Percentiles rank a stretch among this genome's conserved stretches.
phyloP scores from a whole-genome alignment of 1,140 invertebrate species.

The Drosophila tani region DNA sequence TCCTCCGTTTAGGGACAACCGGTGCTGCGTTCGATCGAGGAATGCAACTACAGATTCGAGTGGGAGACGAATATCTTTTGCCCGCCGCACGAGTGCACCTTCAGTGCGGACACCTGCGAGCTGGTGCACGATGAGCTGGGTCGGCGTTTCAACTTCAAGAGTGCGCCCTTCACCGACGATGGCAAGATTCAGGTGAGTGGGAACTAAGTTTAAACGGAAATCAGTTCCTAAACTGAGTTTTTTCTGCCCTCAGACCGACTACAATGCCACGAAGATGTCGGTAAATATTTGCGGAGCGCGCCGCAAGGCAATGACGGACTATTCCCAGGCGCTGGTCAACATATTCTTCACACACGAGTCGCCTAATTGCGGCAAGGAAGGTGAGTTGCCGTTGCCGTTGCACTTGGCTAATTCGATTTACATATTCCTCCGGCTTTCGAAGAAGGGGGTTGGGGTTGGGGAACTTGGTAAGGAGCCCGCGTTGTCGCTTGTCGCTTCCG shows the following conservation, averaged over 20 bases:
- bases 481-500: constrained; percentile 70
- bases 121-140: constrained; percentile 72
- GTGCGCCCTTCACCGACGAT: constrained; percentile 62
- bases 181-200: constrained; percentile 76
- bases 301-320: constrained; percentile 78
- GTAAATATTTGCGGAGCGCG: constrained; percentile 70
- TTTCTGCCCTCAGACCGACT: constrained; percentile 48
- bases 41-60: constrained; percentile 85
- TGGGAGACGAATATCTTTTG: constrained; percentile 86
- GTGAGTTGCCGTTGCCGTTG: constrained; percentile 46
- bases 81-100: constrained; percentile 72
- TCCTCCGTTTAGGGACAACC: constrained; percentile 82
- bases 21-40: constrained; percentile 77
- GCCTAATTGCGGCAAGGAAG: constrained; percentile 69
- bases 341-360: constrained; percentile 76
- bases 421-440: constrained; percentile 29
- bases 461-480: constrained; percentile 12
- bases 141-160: constrained; percentile 63
- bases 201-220: too few relatives aligned
- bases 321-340: constrained; percentile 80
- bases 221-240: background rate
- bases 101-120: constrained; percentile 69
- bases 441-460: constrained; percentile 13
- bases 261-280: constrained; percentile 50
- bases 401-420: constrained; percentile 68